Conservation (phyloP, 1,140 invertebrate genomes). For the Plodia interpunctella region DNA sequence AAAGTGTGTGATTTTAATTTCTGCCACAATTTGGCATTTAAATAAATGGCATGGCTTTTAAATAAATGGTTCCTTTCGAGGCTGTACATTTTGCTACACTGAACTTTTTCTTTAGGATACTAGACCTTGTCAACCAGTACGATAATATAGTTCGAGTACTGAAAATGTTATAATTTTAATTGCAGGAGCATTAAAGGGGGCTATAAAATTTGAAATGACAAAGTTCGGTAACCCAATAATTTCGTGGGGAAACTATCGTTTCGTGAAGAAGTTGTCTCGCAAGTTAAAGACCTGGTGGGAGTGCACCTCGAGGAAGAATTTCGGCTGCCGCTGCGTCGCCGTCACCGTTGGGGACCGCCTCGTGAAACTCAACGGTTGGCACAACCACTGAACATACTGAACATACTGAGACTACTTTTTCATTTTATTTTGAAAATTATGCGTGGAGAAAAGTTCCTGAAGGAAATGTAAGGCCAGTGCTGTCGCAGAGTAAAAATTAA, state of each 20-base stretch:
- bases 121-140: too few relatives aligned
- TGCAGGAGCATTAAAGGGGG: constrained; percentile 5
- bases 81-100: too few relatives aligned
- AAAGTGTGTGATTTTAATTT: neutral
- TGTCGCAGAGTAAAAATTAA: too few relatives aligned
- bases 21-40: neutral
- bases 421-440: too few relatives aligned
- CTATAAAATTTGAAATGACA: constrained; percentile 50
- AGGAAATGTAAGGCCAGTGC: too few relatives aligned
- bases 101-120: too few relatives aligned
- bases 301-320: constrained; percentile 52
- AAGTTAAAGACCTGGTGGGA: constrained; percentile 65
- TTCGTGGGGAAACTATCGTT: constrained; percentile 56
- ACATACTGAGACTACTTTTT: too few relatives aligned
- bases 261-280: constrained; percentile 54
- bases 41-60: neutral
- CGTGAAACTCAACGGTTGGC: constrained; percentile 59
- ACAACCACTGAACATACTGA: constrained; percentile 46
- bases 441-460: too few relatives aligned
- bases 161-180: too few relatives aligned
- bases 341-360: constrained; percentile 52
- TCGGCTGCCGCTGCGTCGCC: constrained; percentile 49
- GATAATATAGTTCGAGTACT: too few relatives aligned
- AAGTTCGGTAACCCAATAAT: constrained; percentile 60
- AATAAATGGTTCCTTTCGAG: neutral